A percentile compares a stretch with the other conserved stretches of the same genome.
Evolutionary conservation across 2,888 invertebrate genomes (phyloP).

Genomic region (Aspidiotus destructor): DNA sequence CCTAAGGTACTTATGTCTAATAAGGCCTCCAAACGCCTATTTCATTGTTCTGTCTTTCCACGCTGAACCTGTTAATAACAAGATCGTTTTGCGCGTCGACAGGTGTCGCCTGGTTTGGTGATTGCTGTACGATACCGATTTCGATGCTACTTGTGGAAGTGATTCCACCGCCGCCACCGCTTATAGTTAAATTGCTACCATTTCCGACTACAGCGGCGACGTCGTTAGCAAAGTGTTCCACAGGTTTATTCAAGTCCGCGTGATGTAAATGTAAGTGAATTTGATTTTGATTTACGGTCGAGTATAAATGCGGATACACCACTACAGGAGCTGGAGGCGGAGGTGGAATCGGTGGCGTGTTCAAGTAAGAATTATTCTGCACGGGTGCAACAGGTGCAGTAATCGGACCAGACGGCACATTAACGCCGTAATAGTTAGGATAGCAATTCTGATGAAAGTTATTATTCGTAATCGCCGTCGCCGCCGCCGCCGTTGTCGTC

Average conservation of each 20-base stretch:
- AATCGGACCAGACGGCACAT: conserved; percentile 21
- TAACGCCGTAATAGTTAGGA: conserved; percentile 21
- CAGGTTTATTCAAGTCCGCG: conserved; percentile 33
- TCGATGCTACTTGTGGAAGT: conserved; percentile 36
- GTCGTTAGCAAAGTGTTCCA: conserved; percentile 37
- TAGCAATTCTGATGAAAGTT: conserved; percentile 28
- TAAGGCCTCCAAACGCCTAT: conserved; percentile 41
- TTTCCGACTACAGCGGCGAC: conserved; percentile 38
- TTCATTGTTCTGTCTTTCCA: conserved; percentile 39
- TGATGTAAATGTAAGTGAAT: conserved; percentile 68
- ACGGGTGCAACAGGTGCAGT: conserved; percentile 19
- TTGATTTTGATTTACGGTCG: conserved; percentile 78
- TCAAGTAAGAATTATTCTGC: conserved; percentile 26
- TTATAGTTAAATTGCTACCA: conserved; percentile 38
- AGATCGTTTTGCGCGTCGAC: conserved; percentile 34
- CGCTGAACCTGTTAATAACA: conserved; percentile 37
- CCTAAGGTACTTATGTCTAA: conserved; percentile 27
- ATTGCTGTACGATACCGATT: conserved; percentile 38
- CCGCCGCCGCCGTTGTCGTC: background rate
- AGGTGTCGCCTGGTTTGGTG: conserved; percentile 31
- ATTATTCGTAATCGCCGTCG: background rate
- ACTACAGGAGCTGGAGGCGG: conserved; percentile 57
- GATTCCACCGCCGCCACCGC: conserved; percentile 33
- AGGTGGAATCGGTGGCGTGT: conserved; percentile 45
- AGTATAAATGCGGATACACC: conserved; percentile 66